These are phyloP conservation scores for Xenentodon cancila DNA, from an alignment of 2,797 vertebrate species.

Conservation along the genomic window DNA sequence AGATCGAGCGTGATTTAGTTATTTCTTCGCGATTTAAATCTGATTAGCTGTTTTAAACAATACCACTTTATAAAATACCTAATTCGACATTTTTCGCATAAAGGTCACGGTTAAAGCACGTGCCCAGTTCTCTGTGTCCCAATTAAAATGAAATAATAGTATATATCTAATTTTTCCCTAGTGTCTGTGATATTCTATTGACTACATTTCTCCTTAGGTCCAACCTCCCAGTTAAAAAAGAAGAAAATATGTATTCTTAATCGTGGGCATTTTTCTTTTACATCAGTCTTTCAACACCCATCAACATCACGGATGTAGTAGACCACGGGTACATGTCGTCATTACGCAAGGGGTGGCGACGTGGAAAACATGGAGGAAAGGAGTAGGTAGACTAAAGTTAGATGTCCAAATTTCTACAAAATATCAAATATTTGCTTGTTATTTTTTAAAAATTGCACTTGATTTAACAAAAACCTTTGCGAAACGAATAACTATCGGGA, in stretches of 20 bases:
- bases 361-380: constrained; percentile 76
- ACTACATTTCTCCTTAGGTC: no score
- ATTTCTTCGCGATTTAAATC: no score
- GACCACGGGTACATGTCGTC: constrained; percentile 34
- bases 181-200: no score
- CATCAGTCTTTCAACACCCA: neutral
- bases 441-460: neutral
- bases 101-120: no score
- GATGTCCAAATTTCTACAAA: constrained; percentile 17
- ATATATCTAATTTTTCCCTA: no score
- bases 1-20: no score
- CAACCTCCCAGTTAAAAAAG: no score
- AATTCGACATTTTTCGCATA: no score
- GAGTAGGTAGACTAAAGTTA: constrained; percentile 64
- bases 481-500: neutral
- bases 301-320: neutral
- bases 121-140: neutral
- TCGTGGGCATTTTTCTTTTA: no score
- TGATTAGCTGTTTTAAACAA: no score
- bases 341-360: constrained; percentile 68
- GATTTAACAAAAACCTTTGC: neutral
- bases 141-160: neutral
- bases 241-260: no score
- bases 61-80: no score
- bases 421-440: neutral